These are phyloP conservation scores for Rhynchonycteris naso DNA, from an alignment of 2,797 vertebrate genomes.

Conservation along the genomic window DNA sequence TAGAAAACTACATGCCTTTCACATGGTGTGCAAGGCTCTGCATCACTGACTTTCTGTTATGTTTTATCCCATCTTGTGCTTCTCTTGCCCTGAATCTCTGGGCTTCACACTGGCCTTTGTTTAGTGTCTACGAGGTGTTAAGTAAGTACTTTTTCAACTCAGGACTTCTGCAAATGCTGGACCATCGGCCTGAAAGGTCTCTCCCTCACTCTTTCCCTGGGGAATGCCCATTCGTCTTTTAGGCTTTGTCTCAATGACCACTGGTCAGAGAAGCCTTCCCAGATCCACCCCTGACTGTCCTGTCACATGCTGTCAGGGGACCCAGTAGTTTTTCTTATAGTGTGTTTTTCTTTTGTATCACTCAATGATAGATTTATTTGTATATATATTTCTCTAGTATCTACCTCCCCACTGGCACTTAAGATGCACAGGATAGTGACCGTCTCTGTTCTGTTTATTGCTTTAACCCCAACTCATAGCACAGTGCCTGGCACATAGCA, in stretches of 20 bases:
- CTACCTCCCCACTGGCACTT: not conserved
- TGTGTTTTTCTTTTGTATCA: not conserved
- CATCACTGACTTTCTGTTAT: rapidly evolving
- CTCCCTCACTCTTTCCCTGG: not conserved
- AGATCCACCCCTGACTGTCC: no score
- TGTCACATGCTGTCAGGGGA: not conserved
- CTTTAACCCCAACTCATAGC: not conserved
- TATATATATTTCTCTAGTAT: not conserved
- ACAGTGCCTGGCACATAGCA: not conserved
- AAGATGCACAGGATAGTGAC: not conserved
- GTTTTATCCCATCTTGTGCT: not conserved
- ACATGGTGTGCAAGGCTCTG: not conserved
- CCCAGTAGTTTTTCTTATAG: not conserved
- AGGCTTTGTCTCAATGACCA: not conserved
- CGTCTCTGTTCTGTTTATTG: not conserved
- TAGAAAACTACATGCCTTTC: not conserved
- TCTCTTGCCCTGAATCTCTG: not conserved
- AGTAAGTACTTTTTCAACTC: not conserved
- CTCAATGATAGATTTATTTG: not conserved
- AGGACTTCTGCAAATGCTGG: not conserved
- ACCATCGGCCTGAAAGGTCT: not conserved
- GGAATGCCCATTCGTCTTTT: not conserved
- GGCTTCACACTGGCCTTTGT: not conserved
- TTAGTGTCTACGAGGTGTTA: not conserved
- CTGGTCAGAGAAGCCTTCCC: not conserved